These are phyloP conservation scores for Cephus spinipes DNA, from an alignment of 2,888 invertebrate species.

Conservation along the genomic window DNA sequence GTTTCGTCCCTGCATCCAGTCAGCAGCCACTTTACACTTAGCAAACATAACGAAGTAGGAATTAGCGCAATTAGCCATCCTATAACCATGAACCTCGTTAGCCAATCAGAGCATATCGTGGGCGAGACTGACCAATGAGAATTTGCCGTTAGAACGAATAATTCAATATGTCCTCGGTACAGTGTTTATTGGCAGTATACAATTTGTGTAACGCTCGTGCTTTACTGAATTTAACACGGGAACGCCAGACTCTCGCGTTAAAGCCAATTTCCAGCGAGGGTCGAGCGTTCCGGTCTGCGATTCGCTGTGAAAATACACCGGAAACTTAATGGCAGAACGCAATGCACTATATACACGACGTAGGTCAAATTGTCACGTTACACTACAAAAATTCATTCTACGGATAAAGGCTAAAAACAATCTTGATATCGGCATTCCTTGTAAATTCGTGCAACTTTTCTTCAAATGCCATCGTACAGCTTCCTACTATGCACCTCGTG, in stretches of 20 bases:
- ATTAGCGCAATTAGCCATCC: conserved; percentile 39
- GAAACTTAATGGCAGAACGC: background rate
- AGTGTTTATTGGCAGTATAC: background rate
- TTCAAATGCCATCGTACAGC: no score
- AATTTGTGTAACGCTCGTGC: conserved; percentile 1
- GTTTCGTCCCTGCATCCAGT: background rate
- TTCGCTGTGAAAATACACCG: background rate
- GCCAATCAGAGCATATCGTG: conserved; percentile 44
- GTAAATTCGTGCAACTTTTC: background rate
- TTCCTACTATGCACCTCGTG: background rate
- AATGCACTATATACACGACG: background rate
- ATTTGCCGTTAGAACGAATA: background rate
- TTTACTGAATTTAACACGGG: background rate
- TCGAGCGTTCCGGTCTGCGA: background rate
- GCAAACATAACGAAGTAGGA: conserved; percentile 15
- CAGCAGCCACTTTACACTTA: background rate
- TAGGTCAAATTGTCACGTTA: background rate
- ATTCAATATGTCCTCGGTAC: conserved; percentile 1
- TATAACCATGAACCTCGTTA: conserved; percentile 33
- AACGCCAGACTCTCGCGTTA: background rate
- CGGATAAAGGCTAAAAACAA: background rate
- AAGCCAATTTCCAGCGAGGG: conserved; percentile 1
- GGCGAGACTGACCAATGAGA: conserved; percentile 36
- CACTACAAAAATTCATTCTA: background rate
- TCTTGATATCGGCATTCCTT: background rate